These are phyloP conservation scores for Porites divaricata DNA, from an alignment of 92 coral and sea anemone species.

Conservation along the genomic window DNA sequence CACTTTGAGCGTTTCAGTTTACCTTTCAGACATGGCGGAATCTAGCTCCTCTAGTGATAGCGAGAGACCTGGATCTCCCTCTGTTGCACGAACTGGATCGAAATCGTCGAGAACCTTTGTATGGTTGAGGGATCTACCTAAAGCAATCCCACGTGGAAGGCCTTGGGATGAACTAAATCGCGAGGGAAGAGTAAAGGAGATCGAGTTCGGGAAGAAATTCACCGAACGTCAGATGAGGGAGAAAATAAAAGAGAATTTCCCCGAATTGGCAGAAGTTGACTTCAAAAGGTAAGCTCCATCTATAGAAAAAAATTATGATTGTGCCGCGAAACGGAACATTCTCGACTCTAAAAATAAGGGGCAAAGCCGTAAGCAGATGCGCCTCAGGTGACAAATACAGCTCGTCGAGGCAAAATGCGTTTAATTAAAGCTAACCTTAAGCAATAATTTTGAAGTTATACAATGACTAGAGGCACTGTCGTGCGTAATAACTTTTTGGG, in stretches of 20 bases:
- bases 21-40: conserved; percentile 27
- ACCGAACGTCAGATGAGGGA: conserved; percentile 20
- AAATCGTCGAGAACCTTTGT: conserved; percentile 31
- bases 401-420: conserved; percentile 6
- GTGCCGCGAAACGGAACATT: conserved; percentile 12
- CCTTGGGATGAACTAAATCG: conserved; percentile 16
- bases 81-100: conserved; percentile 15
- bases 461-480: conserved; percentile 11
- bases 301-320: conserved; percentile 2
- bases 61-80: conserved; percentile 26
- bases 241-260: conserved; percentile 7
- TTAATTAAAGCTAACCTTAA: conserved; percentile 18
- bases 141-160: conserved; percentile 30
- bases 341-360: neutral
- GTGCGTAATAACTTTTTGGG: conserved; percentile 1
- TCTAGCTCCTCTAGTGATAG: conserved; percentile 30
- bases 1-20: neutral
- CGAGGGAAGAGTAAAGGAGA: conserved; percentile 23
- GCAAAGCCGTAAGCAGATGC: neutral
- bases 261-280: conserved; percentile 19
- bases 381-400: neutral
- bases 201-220: conserved; percentile 1
- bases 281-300: conserved; percentile 26
- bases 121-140: conserved; percentile 11
- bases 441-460: conserved; percentile 8